A percentile compares a stretch with the other conserved stretches of the same genome.
Evolutionary conservation across 1,140 invertebrate genomes (phyloP).

Genomic region (Euglossa dilemma): DNA sequence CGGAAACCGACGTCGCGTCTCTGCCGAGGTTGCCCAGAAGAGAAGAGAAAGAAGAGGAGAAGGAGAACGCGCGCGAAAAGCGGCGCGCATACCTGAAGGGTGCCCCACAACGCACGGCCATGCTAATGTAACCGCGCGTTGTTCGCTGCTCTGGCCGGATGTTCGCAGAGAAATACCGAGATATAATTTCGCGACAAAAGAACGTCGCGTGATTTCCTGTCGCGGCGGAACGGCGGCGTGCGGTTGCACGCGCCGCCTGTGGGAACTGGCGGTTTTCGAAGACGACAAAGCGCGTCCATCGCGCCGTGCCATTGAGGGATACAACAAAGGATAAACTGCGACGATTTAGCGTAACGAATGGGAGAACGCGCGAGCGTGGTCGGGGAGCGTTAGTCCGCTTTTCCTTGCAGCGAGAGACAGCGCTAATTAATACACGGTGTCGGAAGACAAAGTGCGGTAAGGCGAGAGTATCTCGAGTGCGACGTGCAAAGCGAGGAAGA

Average conservation of each 20-base stretch:
- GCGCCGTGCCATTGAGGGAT: background rate
- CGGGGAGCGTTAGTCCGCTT: background rate
- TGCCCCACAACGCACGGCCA: background rate
- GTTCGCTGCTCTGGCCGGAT: conserved; percentile 37
- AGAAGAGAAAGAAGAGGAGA: too few species aligned
- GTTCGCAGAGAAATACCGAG: conserved; percentile 37
- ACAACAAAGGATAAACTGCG: background rate
- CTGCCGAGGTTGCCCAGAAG: background rate
- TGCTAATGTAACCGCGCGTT: conserved; percentile 43
- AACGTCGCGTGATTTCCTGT: background rate
- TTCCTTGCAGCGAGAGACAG: background rate
- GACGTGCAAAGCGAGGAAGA: conserved; percentile 63
- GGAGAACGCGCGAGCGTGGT: conserved; percentile 5
- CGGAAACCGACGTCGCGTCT: background rate
- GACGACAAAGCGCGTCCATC: background rate
- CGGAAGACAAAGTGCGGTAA: conserved; percentile 3
- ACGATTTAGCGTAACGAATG: conserved; percentile 11
- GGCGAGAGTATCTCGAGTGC: conserved; percentile 33
- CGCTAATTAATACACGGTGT: conserved; percentile 26
- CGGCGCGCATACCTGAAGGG: conserved; percentile 25
- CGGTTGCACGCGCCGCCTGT: too few species aligned
- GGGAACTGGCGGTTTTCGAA: background rate
- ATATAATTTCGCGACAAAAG: conserved; percentile 46
- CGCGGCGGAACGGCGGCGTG: background rate
- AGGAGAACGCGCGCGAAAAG: conserved; percentile 48